phyloP scores from a whole-genome alignment of 2,797 vertebrate genomes.

The Hipposideros larvatus region DNA sequence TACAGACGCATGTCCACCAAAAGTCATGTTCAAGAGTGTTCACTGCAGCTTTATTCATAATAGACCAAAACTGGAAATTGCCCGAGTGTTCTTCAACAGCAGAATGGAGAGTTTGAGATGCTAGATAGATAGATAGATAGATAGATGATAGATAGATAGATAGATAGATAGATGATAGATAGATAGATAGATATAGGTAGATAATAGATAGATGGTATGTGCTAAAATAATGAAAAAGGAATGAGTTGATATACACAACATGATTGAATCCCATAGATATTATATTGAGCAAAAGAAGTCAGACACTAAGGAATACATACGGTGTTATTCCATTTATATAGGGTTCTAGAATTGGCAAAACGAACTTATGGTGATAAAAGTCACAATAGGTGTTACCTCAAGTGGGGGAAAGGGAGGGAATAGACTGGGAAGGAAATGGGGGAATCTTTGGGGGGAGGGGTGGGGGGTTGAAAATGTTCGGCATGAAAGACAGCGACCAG shows the following conservation, averaged over 20 bases:
- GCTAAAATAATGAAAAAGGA: not conserved
- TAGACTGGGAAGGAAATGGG: not conserved
- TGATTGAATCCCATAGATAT: not conserved
- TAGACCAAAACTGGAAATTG: not conserved
- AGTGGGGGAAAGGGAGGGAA: too few species aligned
- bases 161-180: not conserved
- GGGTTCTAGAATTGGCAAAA: not conserved
- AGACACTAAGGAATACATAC: not conserved
- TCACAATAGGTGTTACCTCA: not conserved
- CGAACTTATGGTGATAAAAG: not conserved
- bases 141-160: not conserved
- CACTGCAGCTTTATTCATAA: not conserved
- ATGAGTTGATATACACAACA: not conserved
- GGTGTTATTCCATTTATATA: not conserved
- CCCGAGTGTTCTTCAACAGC: not conserved
- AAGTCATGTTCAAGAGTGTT: not conserved
- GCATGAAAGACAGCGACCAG: not conserved
- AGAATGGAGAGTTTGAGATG: not conserved
- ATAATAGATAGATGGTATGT: not conserved
- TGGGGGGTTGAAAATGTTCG: not conserved
- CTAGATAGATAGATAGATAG: not conserved
- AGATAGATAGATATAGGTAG: not conserved
- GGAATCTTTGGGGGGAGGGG: too few species aligned
- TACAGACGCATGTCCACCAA: accelerated
- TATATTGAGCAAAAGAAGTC: not conserved